Evolutionary conservation across 2,113 vertebrate genomes (phyloP), one percentile per base, ranked within the genome.

Genomic region (Pseudorasbora parva): DNA sequence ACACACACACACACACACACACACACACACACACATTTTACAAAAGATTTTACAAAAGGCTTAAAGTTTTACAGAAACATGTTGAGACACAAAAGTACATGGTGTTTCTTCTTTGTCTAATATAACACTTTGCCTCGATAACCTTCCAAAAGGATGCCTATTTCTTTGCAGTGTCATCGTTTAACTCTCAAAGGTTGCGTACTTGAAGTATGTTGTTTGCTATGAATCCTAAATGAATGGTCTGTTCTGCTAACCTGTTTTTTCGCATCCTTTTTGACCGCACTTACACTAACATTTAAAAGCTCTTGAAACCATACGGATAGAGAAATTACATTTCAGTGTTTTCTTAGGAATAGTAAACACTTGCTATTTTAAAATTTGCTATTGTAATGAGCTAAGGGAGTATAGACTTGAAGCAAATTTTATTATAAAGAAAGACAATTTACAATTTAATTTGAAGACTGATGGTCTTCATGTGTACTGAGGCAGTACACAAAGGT

Each of bases 161-260:
- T 23, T 78, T 86, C 64, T 64, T 21, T 7, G 25, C 64, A 27
- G 56, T 60, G 25, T 68, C 82, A 43, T 51, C 68, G 43, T 51
- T 72, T 64, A 66, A 56, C 69, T n/a, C 79, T 54, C 51, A 69
- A 73, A 56, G 72, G 60, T 75, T 79, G 64, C 73, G 33, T 73
- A 30, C 49, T 74, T 21, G 8, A 54, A 76, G 71, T 51, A 62
- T 71, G 51, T 64, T 57, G 66, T 74, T 41, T 72, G 17, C 47
- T 17, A 19, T 43, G 41, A 41, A 45, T 47, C 23, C 37, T 37
- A 37, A 82, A 75, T 64, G 66, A 84, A 68, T 10, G 54, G 23
- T 45, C 23, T 27, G 37, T 45, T 83, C 57, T 62, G 78, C 33
- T 64, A 66, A 78, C 30, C 30, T 41, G 45, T 59, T 64, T 79